These are phyloP conservation scores for Leptopilina myrica DNA, from an alignment of 2,888 invertebrate genomes.

Conservation along the genomic window DNA sequence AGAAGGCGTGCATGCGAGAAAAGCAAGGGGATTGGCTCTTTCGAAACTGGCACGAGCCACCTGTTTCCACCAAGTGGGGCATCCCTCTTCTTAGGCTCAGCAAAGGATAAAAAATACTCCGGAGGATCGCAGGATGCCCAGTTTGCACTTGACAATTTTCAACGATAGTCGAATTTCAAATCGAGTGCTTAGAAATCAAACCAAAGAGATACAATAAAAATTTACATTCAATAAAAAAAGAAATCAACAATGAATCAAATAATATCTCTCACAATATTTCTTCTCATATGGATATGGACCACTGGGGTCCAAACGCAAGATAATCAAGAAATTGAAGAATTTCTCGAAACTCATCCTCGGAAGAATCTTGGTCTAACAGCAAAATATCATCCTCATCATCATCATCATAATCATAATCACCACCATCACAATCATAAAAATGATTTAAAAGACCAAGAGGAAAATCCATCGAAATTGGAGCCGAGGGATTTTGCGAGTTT, in stretches of 20 bases:
- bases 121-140: slow-evolving; percentile 37
- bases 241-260: no score
- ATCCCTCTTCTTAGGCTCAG: slow-evolving; percentile 28
- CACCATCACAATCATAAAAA: neutral
- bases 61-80: slow-evolving; percentile 40
- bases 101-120: slow-evolving; percentile 41
- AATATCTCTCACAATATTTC: neutral
- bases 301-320: neutral
- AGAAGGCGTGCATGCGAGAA: slow-evolving; percentile 36
- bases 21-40: slow-evolving; percentile 36
- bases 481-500: slow-evolving; percentile 23
- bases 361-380: slow-evolving; percentile 12
- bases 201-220: neutral
- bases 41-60: slow-evolving; percentile 36
- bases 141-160: slow-evolving; percentile 37
- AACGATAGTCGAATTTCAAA: slow-evolving; percentile 26
- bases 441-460: neutral
- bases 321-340: neutral
- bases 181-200: slow-evolving; percentile 1
- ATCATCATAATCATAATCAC: neutral
- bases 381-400: slow-evolving; percentile 22
- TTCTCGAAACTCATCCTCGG: slow-evolving; percentile 5
- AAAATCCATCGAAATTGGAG: neutral
- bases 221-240: neutral
- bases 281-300: slow-evolving; percentile 4